These are phyloP conservation scores for Delichon dasypus DNA, from an alignment of 2,797 vertebrate species.

Conservation along the genomic window DNA sequence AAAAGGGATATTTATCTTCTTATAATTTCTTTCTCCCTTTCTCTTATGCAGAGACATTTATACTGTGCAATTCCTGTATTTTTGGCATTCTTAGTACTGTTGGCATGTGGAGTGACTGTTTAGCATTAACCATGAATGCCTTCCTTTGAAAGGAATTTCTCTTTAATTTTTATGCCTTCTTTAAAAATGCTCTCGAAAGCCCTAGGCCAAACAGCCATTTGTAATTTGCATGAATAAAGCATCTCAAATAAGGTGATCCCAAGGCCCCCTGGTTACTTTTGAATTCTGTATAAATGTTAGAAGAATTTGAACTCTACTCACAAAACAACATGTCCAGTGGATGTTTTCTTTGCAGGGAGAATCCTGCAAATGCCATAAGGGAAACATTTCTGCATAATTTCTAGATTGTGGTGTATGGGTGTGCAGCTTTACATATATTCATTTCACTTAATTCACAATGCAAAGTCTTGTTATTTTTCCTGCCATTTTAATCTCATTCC, in stretches of 20 bases:
- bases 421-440: not conserved
- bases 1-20: not conserved
- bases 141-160: constrained; percentile 21
- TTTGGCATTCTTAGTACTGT: not conserved
- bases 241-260: not conserved
- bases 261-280: not conserved
- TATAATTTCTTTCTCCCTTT: not conserved
- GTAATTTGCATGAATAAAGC: constrained; percentile 13
- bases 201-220: constrained; percentile 4
- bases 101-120: not conserved
- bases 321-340: not conserved
- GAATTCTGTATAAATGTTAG: not conserved
- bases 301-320: not conserved
- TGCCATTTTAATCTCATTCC: not conserved
- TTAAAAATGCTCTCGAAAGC: not conserved
- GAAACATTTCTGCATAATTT: not conserved
- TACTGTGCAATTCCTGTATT: not conserved
- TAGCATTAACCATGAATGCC: constrained; percentile 22
- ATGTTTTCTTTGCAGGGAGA: not conserved
- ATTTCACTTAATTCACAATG: not conserved
- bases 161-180: constrained; percentile 6
- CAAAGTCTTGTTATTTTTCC: not conserved
- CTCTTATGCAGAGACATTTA: not conserved
- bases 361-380: not conserved
- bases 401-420: not conserved